Conservation (phyloP, 64 coral and sea anemone genomes). For the Cladopsammia gracilis region DNA sequence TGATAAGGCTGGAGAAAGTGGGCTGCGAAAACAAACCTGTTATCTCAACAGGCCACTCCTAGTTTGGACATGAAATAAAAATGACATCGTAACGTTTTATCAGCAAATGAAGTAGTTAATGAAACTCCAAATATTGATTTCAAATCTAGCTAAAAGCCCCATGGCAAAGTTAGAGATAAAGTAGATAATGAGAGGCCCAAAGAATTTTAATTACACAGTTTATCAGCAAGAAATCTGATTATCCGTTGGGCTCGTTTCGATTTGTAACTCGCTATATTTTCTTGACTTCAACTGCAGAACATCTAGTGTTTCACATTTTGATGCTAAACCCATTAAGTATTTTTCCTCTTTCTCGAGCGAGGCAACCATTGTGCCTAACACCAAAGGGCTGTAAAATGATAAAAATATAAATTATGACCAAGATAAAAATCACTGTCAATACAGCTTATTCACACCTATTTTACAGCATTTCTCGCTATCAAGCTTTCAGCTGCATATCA, state of each 20-base stretch:
- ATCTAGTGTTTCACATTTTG: too few relatives aligned
- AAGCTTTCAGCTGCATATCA: background rate
- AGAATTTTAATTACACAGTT: constrained; percentile 22
- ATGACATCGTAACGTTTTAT: background rate
- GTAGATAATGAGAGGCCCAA: background rate
- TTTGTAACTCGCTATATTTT: background rate
- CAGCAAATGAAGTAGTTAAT: background rate
- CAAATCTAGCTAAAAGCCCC: constrained; percentile 19
- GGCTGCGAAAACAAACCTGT: constrained; percentile 2
- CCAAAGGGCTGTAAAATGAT: background rate
- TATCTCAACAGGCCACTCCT: constrained; percentile 41
- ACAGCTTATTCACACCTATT: background rate
- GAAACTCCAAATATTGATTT: constrained; percentile 39
- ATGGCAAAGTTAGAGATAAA: constrained; percentile 15
- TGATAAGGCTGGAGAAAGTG: background rate
- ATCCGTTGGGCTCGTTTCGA: background rate
- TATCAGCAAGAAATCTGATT: constrained; percentile 25
- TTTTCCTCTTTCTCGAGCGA: background rate
- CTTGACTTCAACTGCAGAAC: background rate
- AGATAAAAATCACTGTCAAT: constrained; percentile 25
- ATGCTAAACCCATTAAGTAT: too few relatives aligned
- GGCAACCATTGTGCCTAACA: background rate
- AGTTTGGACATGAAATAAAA: background rate
- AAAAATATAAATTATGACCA: background rate
- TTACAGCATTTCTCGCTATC: background rate